Conservation (phyloP, 2,113 vertebrate genomes). For the Dipodomys spectabilis region DNA sequence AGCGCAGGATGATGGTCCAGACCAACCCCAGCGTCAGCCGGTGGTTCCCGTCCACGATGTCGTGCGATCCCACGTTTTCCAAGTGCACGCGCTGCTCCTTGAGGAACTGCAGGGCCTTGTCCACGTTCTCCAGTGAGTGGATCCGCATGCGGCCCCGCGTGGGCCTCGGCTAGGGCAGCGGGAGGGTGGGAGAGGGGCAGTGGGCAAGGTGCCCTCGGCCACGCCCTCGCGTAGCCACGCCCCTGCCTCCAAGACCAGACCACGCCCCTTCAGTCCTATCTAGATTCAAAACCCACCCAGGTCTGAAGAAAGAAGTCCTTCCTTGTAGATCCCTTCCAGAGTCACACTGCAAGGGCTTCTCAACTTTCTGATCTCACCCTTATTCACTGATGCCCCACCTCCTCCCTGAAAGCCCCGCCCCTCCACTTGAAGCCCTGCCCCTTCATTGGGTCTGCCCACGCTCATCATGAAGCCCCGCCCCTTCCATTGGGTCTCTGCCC, state of each 20-base stretch:
- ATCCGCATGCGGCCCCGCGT: slow-evolving; percentile 97
- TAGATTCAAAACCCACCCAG: background rate
- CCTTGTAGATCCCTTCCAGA: background rate
- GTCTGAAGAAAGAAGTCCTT: background rate
- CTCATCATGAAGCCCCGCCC: too few relatives aligned
- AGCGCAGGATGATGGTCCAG: slow-evolving; percentile 98
- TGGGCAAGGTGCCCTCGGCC: background rate
- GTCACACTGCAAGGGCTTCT: accelerated
- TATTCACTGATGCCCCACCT: background rate
- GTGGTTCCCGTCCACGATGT: slow-evolving; percentile 97
- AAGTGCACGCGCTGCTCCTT: slow-evolving; percentile 97
- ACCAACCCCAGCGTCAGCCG: slow-evolving; percentile 95
- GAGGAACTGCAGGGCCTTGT: slow-evolving; percentile 97
- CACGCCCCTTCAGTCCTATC: background rate
- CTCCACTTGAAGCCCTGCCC: background rate
- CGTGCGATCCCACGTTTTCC: slow-evolving; percentile 97
- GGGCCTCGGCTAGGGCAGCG: slow-evolving; percentile 89
- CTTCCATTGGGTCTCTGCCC: background rate
- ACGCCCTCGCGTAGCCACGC: too few relatives aligned
- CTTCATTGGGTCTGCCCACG: too few relatives aligned
- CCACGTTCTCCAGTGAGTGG: slow-evolving; percentile 96
- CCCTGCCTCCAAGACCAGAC: background rate
- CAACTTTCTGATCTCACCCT: background rate
- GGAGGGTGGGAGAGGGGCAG: background rate
- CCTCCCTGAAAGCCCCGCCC: background rate